Conservation (phyloP, 2,113 vertebrate genomes). For the Ciconia stormi region DNA sequence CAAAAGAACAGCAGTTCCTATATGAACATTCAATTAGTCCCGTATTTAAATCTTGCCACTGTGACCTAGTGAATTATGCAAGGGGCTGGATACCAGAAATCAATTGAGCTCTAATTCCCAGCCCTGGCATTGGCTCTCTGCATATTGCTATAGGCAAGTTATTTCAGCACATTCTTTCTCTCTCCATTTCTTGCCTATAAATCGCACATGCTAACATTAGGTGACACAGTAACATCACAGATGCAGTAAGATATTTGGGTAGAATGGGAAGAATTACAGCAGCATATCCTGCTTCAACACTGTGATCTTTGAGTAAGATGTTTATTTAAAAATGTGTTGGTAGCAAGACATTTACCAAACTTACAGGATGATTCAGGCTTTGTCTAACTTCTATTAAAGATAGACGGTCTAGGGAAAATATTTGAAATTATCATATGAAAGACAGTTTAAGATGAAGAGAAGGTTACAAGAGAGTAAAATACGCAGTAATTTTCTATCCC, state of each 20-base stretch:
- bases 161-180: background rate
- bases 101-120: constrained; percentile 42
- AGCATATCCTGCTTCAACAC: background rate
- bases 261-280: background rate
- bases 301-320: background rate
- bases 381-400: constrained; percentile 7
- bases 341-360: background rate
- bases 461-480: constrained; percentile 1
- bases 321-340: background rate
- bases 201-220: background rate
- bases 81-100: constrained; percentile 34
- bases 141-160: constrained; percentile 11
- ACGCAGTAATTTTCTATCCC: background rate
- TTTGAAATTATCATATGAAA: constrained; percentile 11
- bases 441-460: background rate
- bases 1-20: background rate
- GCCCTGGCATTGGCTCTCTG: background rate
- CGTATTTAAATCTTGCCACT: constrained; percentile 34
- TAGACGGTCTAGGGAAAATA: background rate
- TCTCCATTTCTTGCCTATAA: background rate
- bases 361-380: background rate
- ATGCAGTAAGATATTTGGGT: background rate
- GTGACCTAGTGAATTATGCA: constrained; percentile 52
- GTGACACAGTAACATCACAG: constrained; percentile 32
- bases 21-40: constrained; percentile 41